phyloP scores from a whole-genome alignment of 64 coral and sea anemone genomes.

The Hydrozoanthus tunicans region DNA sequence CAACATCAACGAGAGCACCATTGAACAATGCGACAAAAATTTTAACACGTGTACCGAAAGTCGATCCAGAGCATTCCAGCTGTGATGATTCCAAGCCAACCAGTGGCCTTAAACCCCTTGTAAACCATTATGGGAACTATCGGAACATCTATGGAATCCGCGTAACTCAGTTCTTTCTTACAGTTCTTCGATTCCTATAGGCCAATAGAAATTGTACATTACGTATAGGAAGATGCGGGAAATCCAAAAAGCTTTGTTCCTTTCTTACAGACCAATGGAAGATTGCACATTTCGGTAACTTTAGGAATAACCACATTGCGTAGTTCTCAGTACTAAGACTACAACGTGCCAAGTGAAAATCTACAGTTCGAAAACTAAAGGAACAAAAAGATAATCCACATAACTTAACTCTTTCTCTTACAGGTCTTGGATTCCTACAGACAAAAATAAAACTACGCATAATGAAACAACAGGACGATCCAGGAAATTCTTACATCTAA shows the following conservation, averaged over 20 bases:
- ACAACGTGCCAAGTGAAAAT: too few species aligned
- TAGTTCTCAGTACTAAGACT: too few species aligned
- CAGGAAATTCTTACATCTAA: too few species aligned
- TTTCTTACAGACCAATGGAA: too few species aligned
- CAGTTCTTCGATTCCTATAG: conserved; percentile 82
- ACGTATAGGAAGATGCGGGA: too few species aligned
- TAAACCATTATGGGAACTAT: conserved; percentile 80
- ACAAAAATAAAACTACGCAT: neutral
- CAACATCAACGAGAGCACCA: too few species aligned
- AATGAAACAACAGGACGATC: too few species aligned
- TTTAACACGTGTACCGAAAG: conserved; percentile 54
- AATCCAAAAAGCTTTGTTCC: too few species aligned
- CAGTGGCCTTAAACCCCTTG: conserved; percentile 81
- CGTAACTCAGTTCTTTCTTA: conserved; percentile 85
- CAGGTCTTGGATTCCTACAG: conserved; percentile 81
- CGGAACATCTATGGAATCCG: conserved; percentile 67
- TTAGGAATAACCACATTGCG: too few species aligned
- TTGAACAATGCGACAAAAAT: too few species aligned
- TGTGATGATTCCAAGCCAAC: conserved; percentile 86
- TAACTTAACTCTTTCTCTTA: conserved; percentile 83
- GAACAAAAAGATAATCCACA: conserved; percentile 62
- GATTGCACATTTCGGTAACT: too few species aligned
- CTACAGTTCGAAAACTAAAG: conserved; percentile 74
- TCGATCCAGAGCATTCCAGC: conserved; percentile 88
- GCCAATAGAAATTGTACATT: neutral